phyloP scores from a whole-genome alignment of 2,113 vertebrate species.

The Plecturocebus donacophilus region DNA sequence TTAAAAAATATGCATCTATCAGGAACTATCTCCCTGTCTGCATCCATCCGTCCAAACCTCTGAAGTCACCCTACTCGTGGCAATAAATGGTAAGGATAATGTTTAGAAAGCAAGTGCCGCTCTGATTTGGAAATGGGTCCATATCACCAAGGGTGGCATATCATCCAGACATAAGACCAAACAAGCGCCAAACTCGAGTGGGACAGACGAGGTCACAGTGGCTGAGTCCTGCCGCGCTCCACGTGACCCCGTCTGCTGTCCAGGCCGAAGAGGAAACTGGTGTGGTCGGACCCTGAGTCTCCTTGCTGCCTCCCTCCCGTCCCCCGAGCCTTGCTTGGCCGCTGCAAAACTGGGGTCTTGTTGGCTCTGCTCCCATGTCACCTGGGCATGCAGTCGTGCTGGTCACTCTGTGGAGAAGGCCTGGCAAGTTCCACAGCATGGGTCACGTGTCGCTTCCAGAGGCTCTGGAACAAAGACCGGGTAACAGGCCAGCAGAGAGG shows the following conservation, averaged over 20 bases:
- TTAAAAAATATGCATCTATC: not conserved
- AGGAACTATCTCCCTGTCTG: not conserved
- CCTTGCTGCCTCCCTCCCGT: not conserved
- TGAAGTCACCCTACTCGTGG: too few relatives aligned
- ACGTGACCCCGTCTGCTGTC: rapidly evolving
- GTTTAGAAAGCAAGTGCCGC: not conserved
- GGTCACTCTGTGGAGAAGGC: not conserved
- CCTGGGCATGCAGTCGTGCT: rapidly evolving
- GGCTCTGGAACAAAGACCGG: not conserved
- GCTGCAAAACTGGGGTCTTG: not conserved
- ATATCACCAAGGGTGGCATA: not conserved
- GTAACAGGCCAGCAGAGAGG: not conserved
- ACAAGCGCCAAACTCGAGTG: too few relatives aligned
- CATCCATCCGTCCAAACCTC: too few relatives aligned
- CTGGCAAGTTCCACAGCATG: not conserved
- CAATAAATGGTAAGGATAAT: not conserved
- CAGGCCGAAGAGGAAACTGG: rapidly evolving
- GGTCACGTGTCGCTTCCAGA: not conserved
- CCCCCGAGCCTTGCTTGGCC: rapidly evolving
- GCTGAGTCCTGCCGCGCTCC: rapidly evolving
- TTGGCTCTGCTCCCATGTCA: not conserved
- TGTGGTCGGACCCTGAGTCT: not conserved
- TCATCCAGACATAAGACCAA: rapidly evolving
- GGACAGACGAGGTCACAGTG: rapidly evolving
- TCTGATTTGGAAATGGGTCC: not conserved